Evolutionary conservation across 2,113 vertebrate species (phyloP), one percentile per base, ranked within the genome.

Genomic region (Channa maculata): DNA sequence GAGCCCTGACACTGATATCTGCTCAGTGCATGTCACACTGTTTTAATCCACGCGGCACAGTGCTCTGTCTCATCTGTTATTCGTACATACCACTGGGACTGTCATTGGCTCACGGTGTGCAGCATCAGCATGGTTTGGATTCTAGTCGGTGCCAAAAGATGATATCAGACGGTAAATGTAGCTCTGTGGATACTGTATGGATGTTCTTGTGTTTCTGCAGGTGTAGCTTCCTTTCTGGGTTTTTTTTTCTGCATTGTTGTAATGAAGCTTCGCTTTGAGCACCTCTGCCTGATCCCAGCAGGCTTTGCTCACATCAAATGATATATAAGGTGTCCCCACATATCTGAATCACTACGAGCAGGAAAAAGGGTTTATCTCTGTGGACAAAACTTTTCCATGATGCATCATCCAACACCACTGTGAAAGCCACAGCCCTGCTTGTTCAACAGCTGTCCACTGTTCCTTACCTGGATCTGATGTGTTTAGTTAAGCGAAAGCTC

Each of bases 21-120:
- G 81, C 13, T 80, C 71, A 63, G 46, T 72, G 78, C 84, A 80
- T 37, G 51, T 82, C 85, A 75, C 83, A 72, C 80, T 14, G n/a
- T 7, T 33, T 57, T 80, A 77, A 86, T 86, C 76, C 64, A 5
- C 6, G 14, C 9, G 43, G 10, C 63, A 9, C 11, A 3, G 5
- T 3, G 36, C 57, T 55, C 49, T 14, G 15, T 14, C 50, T 79
- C 78, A 46, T 79, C 57, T 80, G 65, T 52, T 82, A 62, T 65
- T 55, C 45, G 65, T 43, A 54, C 37, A 36, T 58, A 34, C 61
- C 61, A 9, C 59, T 65, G 6, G 62, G 68, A 59, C 77, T 50
- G 75, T 65, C n/a, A 0, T 43, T 72, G 62, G 71, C 65, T 77
- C 43, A 0, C 0, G 8, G 36, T 52, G 75, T 15, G 46, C 48